A percentile compares a stretch with the other conserved stretches of the same genome.
Evolutionary conservation across 2,113 vertebrate genomes (phyloP).

Genomic region (Buteo buteo): DNA sequence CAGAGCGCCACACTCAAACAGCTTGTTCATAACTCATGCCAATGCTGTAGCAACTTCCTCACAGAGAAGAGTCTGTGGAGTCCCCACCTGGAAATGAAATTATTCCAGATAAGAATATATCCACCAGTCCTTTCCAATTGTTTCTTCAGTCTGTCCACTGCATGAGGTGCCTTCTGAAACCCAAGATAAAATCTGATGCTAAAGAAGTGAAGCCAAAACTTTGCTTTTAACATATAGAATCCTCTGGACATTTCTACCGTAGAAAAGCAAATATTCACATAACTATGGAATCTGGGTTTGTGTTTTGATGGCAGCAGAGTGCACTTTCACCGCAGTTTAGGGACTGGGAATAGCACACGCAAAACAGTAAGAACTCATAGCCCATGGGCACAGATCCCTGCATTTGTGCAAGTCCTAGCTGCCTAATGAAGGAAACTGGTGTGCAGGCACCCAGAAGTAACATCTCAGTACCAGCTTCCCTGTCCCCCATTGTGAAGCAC

Average conservation of each 20-base stretch:
- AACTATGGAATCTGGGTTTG: neutral
- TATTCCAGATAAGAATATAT: neutral
- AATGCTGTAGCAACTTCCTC: neutral
- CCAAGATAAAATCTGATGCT: neutral
- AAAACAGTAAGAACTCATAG: neutral
- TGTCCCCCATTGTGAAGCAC: neutral
- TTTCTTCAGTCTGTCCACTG: neutral
- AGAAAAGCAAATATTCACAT: neutral
- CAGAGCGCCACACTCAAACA: neutral
- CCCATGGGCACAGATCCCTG: fast-evolving
- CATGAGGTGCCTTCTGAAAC: neutral
- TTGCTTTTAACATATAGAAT: neutral
- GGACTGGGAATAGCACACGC: neutral
- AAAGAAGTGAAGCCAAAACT: neutral
- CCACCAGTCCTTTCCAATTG: neutral
- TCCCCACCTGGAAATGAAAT: neutral
- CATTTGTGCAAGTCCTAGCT: neutral
- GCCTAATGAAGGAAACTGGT: neutral
- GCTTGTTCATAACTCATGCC: neutral
- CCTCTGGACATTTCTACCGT: neutral
- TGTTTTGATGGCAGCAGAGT: neutral
- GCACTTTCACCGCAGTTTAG: neutral
- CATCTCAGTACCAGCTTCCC: neutral
- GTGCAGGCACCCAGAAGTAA: neutral
- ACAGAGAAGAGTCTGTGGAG: neutral